Base-by-base conservation (phyloP, 2,888 invertebrate species). In the Venustoraphidia nigricollis region DNA sequence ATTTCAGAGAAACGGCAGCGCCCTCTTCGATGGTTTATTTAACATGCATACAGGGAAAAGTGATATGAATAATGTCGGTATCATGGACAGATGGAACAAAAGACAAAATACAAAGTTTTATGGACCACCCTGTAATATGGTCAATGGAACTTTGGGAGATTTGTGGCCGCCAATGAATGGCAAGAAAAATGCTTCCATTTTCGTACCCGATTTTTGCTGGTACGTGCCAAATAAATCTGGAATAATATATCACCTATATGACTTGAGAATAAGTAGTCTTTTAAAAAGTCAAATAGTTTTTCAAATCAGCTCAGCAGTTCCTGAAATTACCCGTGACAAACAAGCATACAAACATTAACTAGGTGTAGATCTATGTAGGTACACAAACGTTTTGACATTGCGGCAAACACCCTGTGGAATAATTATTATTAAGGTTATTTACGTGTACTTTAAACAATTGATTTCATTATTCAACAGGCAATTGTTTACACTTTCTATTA, bases 161-260 rank as follows among this genome's bases (percentile, higher is more conserved):
- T 66, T 88, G 17, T 89, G 85, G 76, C 85, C 88, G 17, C 86
- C 88, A 0, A 69, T 78, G 49, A 56, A 68, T 0, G 67, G 74
- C 0, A 73, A 75, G 44, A 65, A 73, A 9, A 69, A 71, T 35
- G 66, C 86, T 6, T 66, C 74, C 1, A 65, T 91, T 51, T 91
- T 87, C 65, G 75, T 81, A 0, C 70, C 84, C 0, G 90, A 90
- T 66, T 68, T 88, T 50, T 90, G 90, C 74, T 79, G 87, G 77
- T 85, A 60, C 67, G 74, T 75, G 45, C 9, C 13, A 44, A 38
- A 38, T 10, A 39, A 13, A 36, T 36, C 27, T 43, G 37, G 13
- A 48, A 36, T 14, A 44, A 17, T 39, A 48, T 17, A 35, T 40
- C n/a, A 2, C 36, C 14, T n/a, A 36, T 45, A 6, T 27, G 6